phyloP scores from a whole-genome alignment of 2,888 invertebrate species.

The Latrodectus hesperus region DNA sequence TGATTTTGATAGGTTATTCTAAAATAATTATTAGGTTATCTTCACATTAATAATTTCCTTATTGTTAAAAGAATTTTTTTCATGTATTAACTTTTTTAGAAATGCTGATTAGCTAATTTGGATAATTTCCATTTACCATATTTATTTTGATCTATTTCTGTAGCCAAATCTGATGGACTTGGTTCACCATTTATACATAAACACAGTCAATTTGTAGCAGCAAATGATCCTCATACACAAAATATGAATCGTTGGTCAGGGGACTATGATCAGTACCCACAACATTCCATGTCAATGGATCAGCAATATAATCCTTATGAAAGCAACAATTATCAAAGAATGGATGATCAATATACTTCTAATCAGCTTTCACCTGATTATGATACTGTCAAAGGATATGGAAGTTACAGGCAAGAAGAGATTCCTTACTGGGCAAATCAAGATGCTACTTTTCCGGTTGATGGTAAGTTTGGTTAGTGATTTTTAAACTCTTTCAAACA shows the following conservation, averaged over 20 bases:
- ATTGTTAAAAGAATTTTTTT: neutral
- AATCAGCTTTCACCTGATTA: constrained; percentile 49
- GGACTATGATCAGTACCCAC: constrained; percentile 62
- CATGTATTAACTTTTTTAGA: neutral
- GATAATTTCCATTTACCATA: neutral
- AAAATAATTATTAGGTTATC: too few relatives aligned
- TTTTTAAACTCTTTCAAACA: too few relatives aligned
- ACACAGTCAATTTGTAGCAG: constrained; percentile 68
- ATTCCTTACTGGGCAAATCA: constrained; percentile 49
- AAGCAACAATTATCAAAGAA: constrained; percentile 39
- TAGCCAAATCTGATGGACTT: constrained; percentile 44
- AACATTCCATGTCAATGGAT: constrained; percentile 12
- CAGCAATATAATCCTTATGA: constrained; percentile 54
- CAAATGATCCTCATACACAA: constrained; percentile 59
- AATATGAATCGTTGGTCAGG: constrained; percentile 41
- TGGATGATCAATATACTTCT: constrained; percentile 46
- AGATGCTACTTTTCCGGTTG: constrained; percentile 32
- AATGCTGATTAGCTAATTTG: neutral
- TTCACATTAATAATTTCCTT: neutral
- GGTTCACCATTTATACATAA: constrained; percentile 64
- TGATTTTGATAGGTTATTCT: neutral
- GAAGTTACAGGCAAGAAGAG: constrained; percentile 41
- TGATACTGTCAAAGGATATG: constrained; percentile 41
- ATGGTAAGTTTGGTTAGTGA: constrained; percentile 17
- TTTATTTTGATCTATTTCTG: neutral